These are phyloP conservation scores for Pantherophis alleghaniensis DNA, from an alignment of 2,797 vertebrate genomes.

Conservation along the genomic window DNA sequence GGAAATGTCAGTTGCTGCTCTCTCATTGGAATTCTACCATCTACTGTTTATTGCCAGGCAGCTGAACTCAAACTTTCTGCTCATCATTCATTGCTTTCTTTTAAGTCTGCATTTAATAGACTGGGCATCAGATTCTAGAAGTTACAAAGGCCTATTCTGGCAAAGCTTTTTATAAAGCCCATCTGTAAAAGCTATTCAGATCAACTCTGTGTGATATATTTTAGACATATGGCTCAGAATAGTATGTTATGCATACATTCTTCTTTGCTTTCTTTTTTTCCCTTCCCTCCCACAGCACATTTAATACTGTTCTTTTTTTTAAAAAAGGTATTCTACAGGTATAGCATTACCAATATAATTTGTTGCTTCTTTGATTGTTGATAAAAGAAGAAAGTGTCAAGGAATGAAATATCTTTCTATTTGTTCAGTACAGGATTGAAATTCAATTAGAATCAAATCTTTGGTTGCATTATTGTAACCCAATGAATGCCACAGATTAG, in stretches of 20 bases:
- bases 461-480: not conserved
- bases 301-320: not conserved
- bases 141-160: conserved; percentile 42
- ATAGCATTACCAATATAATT: not conserved
- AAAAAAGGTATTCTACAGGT: not conserved
- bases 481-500: not conserved
- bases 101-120: conserved; percentile 44
- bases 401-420: not conserved
- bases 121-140: conserved; percentile 27
- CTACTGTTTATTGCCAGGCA: conserved; percentile 44
- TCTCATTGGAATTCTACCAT: conserved; percentile 43
- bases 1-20: conserved; percentile 14
- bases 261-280: not conserved
- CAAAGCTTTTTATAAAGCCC: conserved; percentile 37
- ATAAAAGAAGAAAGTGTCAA: not conserved
- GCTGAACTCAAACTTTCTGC: conserved; percentile 42
- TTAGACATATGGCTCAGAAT: not conserved
- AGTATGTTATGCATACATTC: not conserved
- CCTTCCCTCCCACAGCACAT: not conserved
- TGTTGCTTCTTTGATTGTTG: not conserved
- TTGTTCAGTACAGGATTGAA: not conserved
- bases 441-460: not conserved
- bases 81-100: conserved; percentile 47
- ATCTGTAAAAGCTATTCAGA: conserved; percentile 38
- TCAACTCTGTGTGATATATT: conserved; percentile 32